Evolutionary conservation across 2,113 vertebrate species (phyloP), one percentile per base, ranked within the genome.

Genomic region (Phaethornis superciliosus): DNA sequence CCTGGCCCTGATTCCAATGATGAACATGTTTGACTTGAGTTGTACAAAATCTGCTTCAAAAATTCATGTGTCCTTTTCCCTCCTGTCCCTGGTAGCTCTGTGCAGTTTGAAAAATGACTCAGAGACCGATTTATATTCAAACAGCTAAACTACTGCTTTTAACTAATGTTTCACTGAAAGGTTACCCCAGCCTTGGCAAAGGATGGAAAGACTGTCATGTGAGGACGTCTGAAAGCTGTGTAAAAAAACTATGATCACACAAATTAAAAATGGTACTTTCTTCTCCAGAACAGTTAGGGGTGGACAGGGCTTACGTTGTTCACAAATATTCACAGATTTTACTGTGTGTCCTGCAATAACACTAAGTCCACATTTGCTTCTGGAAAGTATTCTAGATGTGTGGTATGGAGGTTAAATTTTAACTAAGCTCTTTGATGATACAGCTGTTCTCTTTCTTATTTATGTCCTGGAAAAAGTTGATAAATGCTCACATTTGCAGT

Each of bases 401-500:
- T 58, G 51, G 63, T 59, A 74, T 27, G 63, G 71, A 83, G 49
- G 55, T 94, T 91, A 95, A 94, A 89, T 93, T 95, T 93, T 93
- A 95, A 89, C 78, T 70, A 67, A 72, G 71, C 28, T 95, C 56
- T 54, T 95, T 67, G 64, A 52, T 78, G 60, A 90, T 88, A 35
- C 60, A 93, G 32, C 55, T 88, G 69, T 89, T 96, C 81, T 56
- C 47, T 70, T 93, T 77, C 82, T 85, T 71, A 88, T 88, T 95
- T 96, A 75, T 74, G 27, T 74, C 84, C 74, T 47, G 32, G 32
- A 80, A 12, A 87, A 85, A 72, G 30, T 91, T 94, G 91, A 93
- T 93, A 85, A 80, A 94, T 92, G 78, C 60, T 95, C 89, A 74
- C 32, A 85, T 95, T 81, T 95, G 76, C 64, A 91, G 60, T 94